phyloP scores from a whole-genome alignment of 2,113 vertebrate species.

The Pithys albifrons region DNA sequence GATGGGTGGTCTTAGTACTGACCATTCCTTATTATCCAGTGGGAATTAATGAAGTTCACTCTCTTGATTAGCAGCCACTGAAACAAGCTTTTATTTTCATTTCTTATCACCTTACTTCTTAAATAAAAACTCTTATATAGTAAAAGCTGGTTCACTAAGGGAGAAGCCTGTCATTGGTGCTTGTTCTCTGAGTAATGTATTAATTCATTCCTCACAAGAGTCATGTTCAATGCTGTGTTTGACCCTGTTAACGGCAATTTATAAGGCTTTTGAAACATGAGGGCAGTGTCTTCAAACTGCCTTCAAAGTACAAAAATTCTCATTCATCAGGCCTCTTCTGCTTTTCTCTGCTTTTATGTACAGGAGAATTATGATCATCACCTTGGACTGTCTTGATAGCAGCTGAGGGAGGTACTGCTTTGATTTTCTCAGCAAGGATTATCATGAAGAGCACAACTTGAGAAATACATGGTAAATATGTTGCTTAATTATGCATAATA shows the following conservation, averaged over 20 bases:
- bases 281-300: neutral
- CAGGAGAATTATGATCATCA: neutral
- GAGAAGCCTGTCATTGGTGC: neutral
- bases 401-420: neutral
- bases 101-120: neutral
- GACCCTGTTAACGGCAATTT: constrained; percentile 7
- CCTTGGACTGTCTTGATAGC: constrained; percentile 25
- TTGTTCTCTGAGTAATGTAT: neutral
- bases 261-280: constrained; percentile 24
- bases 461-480: neutral
- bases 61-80: neutral
- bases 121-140: neutral
- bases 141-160: neutral
- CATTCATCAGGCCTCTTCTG: neutral
- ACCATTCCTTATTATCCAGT: neutral
- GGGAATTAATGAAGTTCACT: neutral
- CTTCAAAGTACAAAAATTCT: constrained; percentile 26
- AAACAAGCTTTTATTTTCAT: neutral
- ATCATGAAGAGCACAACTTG: neutral
- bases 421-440: neutral
- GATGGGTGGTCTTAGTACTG: neutral
- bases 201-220: neutral
- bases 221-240: neutral
- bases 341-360: constrained; percentile 25
- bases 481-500: neutral